Evolutionary conservation across 2,888 invertebrate genomes (phyloP), one percentile per base, ranked within the genome.

Genomic region (Rhingia campestris): DNA sequence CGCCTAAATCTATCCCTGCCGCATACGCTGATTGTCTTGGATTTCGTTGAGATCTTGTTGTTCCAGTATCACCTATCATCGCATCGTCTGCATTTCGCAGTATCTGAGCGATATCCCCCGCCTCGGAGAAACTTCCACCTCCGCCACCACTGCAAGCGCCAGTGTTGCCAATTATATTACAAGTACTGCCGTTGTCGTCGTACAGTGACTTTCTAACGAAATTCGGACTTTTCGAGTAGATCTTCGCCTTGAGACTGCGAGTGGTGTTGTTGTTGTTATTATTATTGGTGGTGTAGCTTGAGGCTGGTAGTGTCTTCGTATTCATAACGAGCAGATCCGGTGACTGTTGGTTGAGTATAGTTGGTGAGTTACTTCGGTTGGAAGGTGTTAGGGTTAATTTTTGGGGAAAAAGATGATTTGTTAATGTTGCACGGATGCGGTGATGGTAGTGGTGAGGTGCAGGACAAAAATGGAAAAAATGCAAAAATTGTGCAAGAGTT

Each of bases 261-360:
- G 33, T 77, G 10, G 39, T 66, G 72, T 77, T 81, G 22, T 79
- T 79, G 56, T 79, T 70, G 47, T 47, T 64, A 22, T 45, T 73
- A 6, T 37, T 85, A 5, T 33, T 80, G 6, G 51, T 70, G 37
- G 35, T 66, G 12, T 70, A 80, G 7, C 59, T 56, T 4, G 70
- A 61, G 22, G 72, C 14, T 6, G 80, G 75, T 47, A 43, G 63
- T 35, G 69, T 70, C 41, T 58, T 79, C 49, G 67, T 61, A 67
- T 85, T 85, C 85, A 85, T 85, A 80, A 81, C 81, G 70, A 85
- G 75, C 3, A 80, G 70, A 67, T 85, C 85, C 74, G 85, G 81
- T 12, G 85, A 85, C 81, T 80, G 85, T 76, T 85, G 85, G 72
- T 81, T 75, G 70, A 85, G 81, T 80, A 70, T 80, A 14, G 64